Evolutionary conservation across 2,113 vertebrate genomes (phyloP).

Genomic region (Xiphophorus couchianus): DNA sequence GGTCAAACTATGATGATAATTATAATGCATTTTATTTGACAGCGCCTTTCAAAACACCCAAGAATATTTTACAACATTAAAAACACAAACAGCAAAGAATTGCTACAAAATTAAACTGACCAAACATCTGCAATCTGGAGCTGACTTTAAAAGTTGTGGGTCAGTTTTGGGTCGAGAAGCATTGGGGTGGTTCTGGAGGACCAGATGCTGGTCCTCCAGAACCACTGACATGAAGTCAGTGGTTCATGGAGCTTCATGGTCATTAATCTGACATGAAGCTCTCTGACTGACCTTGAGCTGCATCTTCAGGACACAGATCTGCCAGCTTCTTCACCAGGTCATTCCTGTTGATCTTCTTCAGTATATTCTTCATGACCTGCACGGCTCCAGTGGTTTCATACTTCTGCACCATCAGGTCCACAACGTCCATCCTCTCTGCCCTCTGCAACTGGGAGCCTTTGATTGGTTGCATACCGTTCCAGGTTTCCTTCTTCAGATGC

Average conservation of each 20-base stretch:
- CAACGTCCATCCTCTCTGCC: not conserved
- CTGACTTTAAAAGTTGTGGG: not conserved
- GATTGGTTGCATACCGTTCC: not conserved
- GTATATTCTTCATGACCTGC: not conserved
- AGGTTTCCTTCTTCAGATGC: not conserved
- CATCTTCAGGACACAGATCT: accelerated
- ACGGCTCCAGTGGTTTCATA: not conserved
- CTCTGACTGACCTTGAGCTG: not conserved
- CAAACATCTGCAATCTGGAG: too few species aligned
- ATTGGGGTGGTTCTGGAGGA: too few species aligned
- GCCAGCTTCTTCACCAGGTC: accelerated
- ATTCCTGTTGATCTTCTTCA: slow-evolving; percentile 16
- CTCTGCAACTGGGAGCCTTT: not conserved
- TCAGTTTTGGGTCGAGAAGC: not conserved
- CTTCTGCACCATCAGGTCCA: slow-evolving; percentile 27
- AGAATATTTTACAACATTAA: too few species aligned
- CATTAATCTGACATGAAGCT: too few species aligned
- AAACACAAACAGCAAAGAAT: too few species aligned
- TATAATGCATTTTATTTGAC: too few species aligned
- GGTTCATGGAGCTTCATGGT: too few species aligned
- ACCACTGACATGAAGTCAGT: too few species aligned
- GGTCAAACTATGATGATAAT: too few species aligned
- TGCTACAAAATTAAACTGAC: too few species aligned
- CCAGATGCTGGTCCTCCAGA: too few species aligned
- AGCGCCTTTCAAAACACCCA: too few species aligned